These are phyloP conservation scores for Ostrea denselamellosa DNA, from an alignment of 1,140 invertebrate genomes.

Conservation along the genomic window DNA sequence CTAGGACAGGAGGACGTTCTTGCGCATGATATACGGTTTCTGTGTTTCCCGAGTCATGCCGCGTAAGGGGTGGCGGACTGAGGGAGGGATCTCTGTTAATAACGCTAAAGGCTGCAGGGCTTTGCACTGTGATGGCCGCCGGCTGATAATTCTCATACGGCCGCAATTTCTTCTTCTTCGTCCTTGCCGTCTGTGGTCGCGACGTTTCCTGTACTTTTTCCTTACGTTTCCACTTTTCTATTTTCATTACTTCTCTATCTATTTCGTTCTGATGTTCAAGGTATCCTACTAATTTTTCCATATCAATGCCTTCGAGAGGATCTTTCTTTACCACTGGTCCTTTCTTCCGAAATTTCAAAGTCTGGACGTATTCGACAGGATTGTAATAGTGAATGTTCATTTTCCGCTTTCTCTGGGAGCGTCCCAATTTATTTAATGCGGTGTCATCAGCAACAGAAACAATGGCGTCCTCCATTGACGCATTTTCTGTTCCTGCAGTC, in stretches of 20 bases:
- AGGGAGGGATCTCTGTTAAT: neutral
- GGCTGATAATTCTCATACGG: neutral
- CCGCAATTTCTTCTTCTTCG: conserved; percentile 5
- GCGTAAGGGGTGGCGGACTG: neutral
- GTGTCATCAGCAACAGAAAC: neutral
- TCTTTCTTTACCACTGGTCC: neutral
- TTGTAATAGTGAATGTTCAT: neutral
- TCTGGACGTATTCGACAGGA: neutral
- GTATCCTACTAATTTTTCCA: neutral
- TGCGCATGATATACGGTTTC: neutral
- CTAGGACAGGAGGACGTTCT: neutral
- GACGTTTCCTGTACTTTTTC: neutral
- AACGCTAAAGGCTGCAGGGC: neutral
- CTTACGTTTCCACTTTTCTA: neutral
- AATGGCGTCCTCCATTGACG: neutral
- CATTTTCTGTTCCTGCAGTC: neutral
- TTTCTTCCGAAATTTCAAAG: neutral
- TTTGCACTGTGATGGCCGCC: neutral
- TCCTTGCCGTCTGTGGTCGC: neutral
- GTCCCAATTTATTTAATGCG: neutral
- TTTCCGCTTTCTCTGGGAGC: neutral
- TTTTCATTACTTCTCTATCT: neutral
- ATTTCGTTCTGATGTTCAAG: neutral
- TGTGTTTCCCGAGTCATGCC: neutral
- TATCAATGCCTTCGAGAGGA: neutral